Base-by-base conservation (phyloP, 2,888 invertebrate species). In the Hermodice carunculata region DNA sequence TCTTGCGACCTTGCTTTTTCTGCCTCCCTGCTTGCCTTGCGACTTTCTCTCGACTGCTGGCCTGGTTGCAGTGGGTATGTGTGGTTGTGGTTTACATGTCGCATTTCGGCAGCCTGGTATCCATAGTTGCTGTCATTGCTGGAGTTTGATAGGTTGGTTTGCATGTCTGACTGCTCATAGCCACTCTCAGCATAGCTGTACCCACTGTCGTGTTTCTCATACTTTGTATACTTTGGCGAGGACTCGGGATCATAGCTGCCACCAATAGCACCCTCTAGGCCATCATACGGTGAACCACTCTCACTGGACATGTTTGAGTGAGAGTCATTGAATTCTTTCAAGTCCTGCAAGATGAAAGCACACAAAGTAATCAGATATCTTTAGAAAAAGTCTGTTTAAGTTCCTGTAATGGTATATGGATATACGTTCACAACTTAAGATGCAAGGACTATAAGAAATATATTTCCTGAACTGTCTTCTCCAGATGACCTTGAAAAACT, bases 181-280 rank as follows among this genome's bases (percentile, higher is more conserved):
- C 44, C 48, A 37, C 46, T 28, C 19, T 61, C 61, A 19, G 17
- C 31, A 28, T 29, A 19, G 2, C 42, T 22, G 31, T 52, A 51
- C 14, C 26, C 26, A 8, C n/a, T n/a, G n/a, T n/a, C n/a, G n/a
- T n/a, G n/a, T n/a, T n/a, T n/a, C n/a, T n/a, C n/a, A n/a, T n/a
- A n/a, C n/a, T n/a, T n/a, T n/a, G 28, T 56, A 58, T 66, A 57
- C 8, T 52, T 42, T 26, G 43, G 26, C 24, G 37, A 52, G 8
- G 40, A 43, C 51, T 66, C 64, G 37, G 62, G 70, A 28, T 77
- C 76, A n/a, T n/a, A n/a, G 48, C 75, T 76, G 19, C 82, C 82
- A 29, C 84, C 83, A 11, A 80, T 82, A 19, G 84, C 84, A 5
- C 83, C 83, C 73, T 81, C 81, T 26, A 82, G 69, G n/a, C 78